phyloP scores from a whole-genome alignment of 1,140 invertebrate species.

The Catajapyx aquilonaris region DNA sequence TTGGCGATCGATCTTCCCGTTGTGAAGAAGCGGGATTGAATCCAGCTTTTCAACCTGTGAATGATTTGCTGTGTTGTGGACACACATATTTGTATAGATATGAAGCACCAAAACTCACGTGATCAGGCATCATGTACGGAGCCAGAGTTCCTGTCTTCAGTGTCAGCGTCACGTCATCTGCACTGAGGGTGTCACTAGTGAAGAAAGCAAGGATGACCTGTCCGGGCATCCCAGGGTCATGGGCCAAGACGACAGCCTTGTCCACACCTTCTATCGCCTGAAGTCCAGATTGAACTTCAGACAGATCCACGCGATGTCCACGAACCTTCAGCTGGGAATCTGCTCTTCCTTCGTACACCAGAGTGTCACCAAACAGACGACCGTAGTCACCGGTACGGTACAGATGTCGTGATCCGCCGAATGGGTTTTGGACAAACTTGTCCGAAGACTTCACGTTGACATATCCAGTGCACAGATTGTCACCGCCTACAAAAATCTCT shows the following conservation, averaged over 20 bases:
- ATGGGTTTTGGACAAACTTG: constrained; percentile 46
- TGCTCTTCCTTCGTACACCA: constrained; percentile 57
- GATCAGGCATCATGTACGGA: constrained; percentile 51
- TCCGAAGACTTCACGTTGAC: constrained; percentile 45
- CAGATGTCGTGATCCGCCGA: constrained; percentile 18
- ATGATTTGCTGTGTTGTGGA: no score
- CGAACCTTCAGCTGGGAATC: constrained; percentile 73
- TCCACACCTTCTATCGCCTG: constrained; percentile 29
- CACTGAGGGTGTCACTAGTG: background rate
- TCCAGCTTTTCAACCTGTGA: no score
- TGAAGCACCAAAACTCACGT: constrained; percentile 19
- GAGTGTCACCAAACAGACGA: constrained; percentile 38
- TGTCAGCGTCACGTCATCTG: constrained; percentile 10
- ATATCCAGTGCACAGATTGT: constrained; percentile 56
- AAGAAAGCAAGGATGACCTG: constrained; percentile 24
- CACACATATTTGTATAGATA: no score
- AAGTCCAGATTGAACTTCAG: constrained; percentile 54
- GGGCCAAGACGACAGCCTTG: constrained; percentile 49
- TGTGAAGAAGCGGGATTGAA: constrained; percentile 50
- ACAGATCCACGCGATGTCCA: constrained; percentile 62
- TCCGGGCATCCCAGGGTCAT: constrained; percentile 44
- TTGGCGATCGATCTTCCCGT: constrained; percentile 69
- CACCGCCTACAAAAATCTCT: constrained; percentile 53
- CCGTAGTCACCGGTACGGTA: constrained; percentile 72
- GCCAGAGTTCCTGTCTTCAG: no score